These are phyloP conservation scores for Xanthia icteritia DNA, from an alignment of 2,888 invertebrate genomes.

Conservation along the genomic window DNA sequence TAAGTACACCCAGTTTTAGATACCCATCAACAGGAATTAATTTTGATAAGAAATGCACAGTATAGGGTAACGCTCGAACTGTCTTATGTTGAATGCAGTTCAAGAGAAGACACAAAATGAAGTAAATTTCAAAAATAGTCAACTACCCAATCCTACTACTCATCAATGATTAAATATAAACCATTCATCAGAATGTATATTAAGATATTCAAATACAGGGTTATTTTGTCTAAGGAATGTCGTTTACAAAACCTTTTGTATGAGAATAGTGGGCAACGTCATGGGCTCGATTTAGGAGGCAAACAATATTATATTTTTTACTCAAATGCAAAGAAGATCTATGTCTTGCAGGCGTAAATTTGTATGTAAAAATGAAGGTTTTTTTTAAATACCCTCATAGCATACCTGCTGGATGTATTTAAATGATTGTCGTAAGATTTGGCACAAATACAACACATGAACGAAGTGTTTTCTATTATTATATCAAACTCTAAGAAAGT, in stretches of 20 bases:
- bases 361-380: not conserved
- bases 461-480: not conserved
- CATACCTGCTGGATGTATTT: not conserved
- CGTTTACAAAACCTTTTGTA: not conserved
- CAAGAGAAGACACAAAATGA: not conserved
- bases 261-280: not conserved
- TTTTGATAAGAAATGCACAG: not conserved
- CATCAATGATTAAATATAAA: conserved; percentile 11
- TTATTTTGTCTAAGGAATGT: not conserved
- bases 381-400: not conserved
- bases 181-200: not conserved
- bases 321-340: not conserved
- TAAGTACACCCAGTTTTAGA: not conserved
- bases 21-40: not conserved
- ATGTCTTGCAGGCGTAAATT: not conserved
- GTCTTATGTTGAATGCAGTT: not conserved
- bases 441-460: not conserved
- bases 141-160: not conserved
- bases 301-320: not conserved
- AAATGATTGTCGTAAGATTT: not conserved
- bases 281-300: not conserved
- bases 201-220: not conserved
- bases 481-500: not conserved
- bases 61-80: not conserved
- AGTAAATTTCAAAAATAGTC: conserved; percentile 5